phyloP scores from a whole-genome alignment of 2,797 vertebrate species.

The Alcedo quadribrachys region DNA sequence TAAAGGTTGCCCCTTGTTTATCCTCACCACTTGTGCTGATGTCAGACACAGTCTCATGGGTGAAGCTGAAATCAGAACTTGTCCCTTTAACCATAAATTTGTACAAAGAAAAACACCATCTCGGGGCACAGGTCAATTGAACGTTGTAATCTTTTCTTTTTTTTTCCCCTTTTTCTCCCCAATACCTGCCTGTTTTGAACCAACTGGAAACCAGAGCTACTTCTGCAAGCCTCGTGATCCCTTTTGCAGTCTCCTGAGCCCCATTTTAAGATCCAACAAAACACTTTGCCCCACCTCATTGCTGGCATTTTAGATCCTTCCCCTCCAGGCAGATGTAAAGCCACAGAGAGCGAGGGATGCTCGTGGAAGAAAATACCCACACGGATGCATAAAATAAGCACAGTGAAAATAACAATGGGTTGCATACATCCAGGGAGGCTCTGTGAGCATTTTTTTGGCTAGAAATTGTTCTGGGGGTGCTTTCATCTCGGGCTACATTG shows the following conservation, averaged over 20 bases:
- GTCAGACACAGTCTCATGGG: background rate
- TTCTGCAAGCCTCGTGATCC: background rate
- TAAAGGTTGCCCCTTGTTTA: background rate
- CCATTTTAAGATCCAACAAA: background rate
- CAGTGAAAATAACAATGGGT: slow-evolving; percentile 3
- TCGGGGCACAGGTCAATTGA: background rate
- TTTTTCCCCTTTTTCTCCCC: background rate
- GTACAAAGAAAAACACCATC: background rate
- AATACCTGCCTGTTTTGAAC: background rate
- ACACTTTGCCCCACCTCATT: background rate
- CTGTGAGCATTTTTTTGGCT: background rate
- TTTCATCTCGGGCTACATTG: slow-evolving; percentile 61
- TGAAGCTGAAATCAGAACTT: background rate
- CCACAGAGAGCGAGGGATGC: background rate
- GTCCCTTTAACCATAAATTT: background rate
- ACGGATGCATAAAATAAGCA: background rate
- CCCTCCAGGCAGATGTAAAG: background rate
- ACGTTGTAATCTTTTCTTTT: background rate
- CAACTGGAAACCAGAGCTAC: background rate
- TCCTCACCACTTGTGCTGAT: background rate
- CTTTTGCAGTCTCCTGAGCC: background rate
- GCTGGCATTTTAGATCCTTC: background rate
- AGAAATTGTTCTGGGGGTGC: slow-evolving; percentile 42
- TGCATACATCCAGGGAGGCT: background rate
- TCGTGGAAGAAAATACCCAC: background rate